These are phyloP conservation scores for Patiria pectinifera DNA, from an alignment of 53 echinoderm and acorn worm species.

Conservation along the genomic window DNA sequence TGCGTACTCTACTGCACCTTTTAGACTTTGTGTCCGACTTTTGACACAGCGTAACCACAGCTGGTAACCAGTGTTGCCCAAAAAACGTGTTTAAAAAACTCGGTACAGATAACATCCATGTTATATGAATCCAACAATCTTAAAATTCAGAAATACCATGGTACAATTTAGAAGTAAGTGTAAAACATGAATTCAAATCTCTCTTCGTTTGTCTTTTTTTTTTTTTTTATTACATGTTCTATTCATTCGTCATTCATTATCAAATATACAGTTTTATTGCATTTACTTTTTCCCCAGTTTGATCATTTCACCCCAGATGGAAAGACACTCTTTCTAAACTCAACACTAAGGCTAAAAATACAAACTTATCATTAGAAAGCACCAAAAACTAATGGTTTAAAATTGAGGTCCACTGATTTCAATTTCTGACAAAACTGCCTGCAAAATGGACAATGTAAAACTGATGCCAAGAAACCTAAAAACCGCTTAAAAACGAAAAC, in stretches of 20 bases:
- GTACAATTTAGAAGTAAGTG: background rate
- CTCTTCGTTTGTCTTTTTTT: background rate
- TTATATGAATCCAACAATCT: background rate
- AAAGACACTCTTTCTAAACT: constrained; percentile 32
- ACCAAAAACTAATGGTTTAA: constrained; percentile 20
- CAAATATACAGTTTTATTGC: constrained; percentile 60
- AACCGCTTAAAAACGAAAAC: background rate
- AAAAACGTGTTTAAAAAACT: background rate
- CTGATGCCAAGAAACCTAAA: background rate
- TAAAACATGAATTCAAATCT: constrained; percentile 21
- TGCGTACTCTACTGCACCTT: constrained; percentile 15
- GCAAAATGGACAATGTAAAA: background rate
- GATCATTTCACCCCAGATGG: constrained; percentile 6
- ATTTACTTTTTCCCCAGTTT: constrained; percentile 5
- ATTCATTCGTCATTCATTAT: constrained; percentile 37
- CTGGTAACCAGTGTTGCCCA: background rate
- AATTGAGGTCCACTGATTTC: background rate
- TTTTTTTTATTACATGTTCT: constrained; percentile 50
- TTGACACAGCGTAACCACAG: background rate
- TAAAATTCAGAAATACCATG: constrained; percentile 7
- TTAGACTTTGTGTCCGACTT: background rate
- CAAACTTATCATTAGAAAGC: constrained; percentile 20
- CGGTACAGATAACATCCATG: background rate
- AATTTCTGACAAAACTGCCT: background rate
- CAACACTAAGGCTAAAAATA: background rate